Evolutionary conservation across 2,113 vertebrate genomes (phyloP), one percentile per base, ranked within the genome.

Genomic region (Melospiza melodia): DNA sequence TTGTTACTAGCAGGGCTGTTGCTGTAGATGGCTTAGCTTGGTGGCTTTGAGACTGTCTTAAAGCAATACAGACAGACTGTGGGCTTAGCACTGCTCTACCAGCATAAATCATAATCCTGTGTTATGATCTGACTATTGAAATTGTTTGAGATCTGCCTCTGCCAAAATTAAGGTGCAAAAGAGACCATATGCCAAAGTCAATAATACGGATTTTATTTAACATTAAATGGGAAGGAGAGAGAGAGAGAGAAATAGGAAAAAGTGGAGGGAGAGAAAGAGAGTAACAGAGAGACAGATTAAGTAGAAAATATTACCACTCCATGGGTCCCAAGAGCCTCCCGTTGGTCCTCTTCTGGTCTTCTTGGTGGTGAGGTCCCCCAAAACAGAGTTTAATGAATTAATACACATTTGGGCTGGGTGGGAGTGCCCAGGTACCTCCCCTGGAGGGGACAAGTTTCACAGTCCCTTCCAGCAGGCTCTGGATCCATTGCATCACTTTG

Each of bases 61-160:
- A 52, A 69, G 11, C 6, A 57, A 43, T 27, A 23, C 11, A 87
- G n/a, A 54, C 4, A 58, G 13, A 33, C 3, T 44, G 4, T 55
- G 33, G 12, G 18, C 2, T 88, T 88, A 35, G 31, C 1, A 15
- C 23, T 37, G 10, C 27, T 65, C 35, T 68, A 12, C 9, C 13
- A 52, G 15, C 11, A 41, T 14, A 88, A 65, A 71, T 33, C 28
- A 6, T 39, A 15, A 65, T 63, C 24, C 6, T 43, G 35, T 49
- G 16, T 25, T 43, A 58, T 0, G 0, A 7, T 58, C 25, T 3
- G 2, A 5, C 35, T 43, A 76, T 43, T 58, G n/a, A 43, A 67
- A 75, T 43, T 49, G 8, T 49, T 75, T n/a, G n/a, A 48, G 18
- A 39, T 8, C 11, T 41, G 16, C 43, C 30, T 49, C 12, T 66